These are phyloP conservation scores for Cephus rjabovi DNA, from an alignment of 2,888 invertebrate species.

Conservation along the genomic window DNA sequence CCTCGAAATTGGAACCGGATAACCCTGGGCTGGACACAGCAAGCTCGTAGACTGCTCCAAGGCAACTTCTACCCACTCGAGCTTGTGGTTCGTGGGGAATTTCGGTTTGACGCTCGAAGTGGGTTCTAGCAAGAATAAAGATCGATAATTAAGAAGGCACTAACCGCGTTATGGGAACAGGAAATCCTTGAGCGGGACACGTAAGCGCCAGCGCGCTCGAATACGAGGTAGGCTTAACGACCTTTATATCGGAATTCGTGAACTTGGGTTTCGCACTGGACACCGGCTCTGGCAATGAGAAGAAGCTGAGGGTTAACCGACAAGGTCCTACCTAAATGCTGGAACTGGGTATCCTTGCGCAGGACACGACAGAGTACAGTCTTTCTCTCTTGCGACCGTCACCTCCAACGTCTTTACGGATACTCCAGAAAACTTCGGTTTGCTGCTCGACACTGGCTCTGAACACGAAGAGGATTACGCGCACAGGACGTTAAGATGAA, in stretches of 20 bases:
- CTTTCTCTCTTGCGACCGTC: conserved; percentile 58
- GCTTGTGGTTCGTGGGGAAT: conserved; percentile 59
- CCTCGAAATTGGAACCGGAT: conserved; percentile 66
- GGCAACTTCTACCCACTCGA: conserved; percentile 58
- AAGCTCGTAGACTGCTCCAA: conserved; percentile 57
- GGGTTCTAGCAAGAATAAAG: conserved; percentile 47
- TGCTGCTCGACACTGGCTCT: conserved; percentile 81
- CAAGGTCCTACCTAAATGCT: conserved; percentile 68
- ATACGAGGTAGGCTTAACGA: conserved; percentile 54
- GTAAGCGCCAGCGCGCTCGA: conserved; percentile 63
- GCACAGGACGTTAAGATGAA: not conserved
- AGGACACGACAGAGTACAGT: conserved; percentile 69
- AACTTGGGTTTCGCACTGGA: conserved; percentile 79
- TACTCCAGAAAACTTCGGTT: conserved; percentile 70
- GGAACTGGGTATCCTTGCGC: conserved; percentile 73
- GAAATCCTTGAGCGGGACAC: conserved; percentile 72
- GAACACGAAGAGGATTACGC: conserved; percentile 21
- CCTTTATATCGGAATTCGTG: conserved; percentile 69
- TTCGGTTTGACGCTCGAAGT: conserved; percentile 60
- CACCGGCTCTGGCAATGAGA: conserved; percentile 72
- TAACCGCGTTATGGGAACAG: conserved; percentile 65
- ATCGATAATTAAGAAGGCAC: conserved; percentile 33
- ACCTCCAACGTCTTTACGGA: conserved; percentile 53
- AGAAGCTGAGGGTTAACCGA: not conserved
- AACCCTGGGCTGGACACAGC: conserved; percentile 83